Evolutionary conservation across 2,888 invertebrate species (phyloP).

Genomic region (Eulithis testata): DNA sequence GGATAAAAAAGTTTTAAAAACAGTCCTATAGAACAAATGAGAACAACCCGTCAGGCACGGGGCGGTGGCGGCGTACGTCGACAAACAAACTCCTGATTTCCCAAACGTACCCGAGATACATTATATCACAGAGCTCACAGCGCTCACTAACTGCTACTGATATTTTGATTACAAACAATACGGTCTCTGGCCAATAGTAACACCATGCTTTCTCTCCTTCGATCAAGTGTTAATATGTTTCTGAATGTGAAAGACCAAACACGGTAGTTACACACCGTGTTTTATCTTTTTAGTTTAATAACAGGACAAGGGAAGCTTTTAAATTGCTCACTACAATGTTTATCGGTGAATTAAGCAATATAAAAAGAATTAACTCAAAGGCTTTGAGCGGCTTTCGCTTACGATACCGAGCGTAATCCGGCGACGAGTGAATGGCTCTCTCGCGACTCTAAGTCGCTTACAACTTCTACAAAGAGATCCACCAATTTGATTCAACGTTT

Average conservation of each 20-base stretch:
- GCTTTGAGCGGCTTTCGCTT: slow-evolving; percentile 11
- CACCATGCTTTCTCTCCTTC: too few relatives aligned
- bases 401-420: slow-evolving; percentile 14
- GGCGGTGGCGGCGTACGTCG: not conserved
- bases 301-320: not conserved
- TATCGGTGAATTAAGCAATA: slow-evolving; percentile 13
- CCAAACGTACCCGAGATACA: not conserved
- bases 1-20: too few relatives aligned
- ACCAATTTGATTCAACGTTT: slow-evolving; percentile 12
- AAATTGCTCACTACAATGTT: slow-evolving; percentile 16
- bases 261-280: too few relatives aligned
- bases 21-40: too few relatives aligned
- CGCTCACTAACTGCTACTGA: not conserved
- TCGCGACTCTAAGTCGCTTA: slow-evolving; percentile 10
- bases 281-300: not conserved
- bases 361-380: slow-evolving; percentile 18
- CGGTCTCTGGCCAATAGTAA: not conserved
- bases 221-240: too few relatives aligned
- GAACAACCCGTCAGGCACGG: too few relatives aligned
- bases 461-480: slow-evolving; percentile 12
- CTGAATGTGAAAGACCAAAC: too few relatives aligned
- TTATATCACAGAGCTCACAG: not conserved
- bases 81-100: not conserved
- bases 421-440: slow-evolving; percentile 3
- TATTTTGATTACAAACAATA: not conserved